A percentile compares a stretch with the other conserved stretches of the same genome.
Conservation (phyloP, 2,888 invertebrate species). For the Flexamia atlantica region DNA sequence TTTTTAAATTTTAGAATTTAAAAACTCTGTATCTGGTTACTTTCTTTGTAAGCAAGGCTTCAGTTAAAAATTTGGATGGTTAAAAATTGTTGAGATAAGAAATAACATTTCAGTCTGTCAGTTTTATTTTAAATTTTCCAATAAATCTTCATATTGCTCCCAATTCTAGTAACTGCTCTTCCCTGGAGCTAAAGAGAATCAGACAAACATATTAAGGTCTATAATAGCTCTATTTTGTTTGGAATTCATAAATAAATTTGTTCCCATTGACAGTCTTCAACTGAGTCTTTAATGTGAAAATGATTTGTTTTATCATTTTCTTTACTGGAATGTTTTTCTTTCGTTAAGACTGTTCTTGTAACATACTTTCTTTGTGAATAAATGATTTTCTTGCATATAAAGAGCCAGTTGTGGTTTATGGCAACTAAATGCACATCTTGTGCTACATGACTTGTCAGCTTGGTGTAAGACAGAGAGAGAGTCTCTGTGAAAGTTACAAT, state of each 20-base stretch:
- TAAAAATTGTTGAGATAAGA: too few species aligned
- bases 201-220: background rate
- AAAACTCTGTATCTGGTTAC: too few species aligned
- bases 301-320: background rate
- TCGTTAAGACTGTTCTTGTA: too few species aligned
- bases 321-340: too few species aligned
- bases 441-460: background rate
- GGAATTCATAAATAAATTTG: background rate
- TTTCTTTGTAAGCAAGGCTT: too few species aligned
- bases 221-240: constrained; percentile 13
- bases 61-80: too few species aligned
- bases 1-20: too few species aligned
- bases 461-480: background rate
- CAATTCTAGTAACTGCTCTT: background rate
- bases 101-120: too few species aligned
- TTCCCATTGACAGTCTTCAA: background rate
- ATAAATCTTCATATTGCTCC: too few species aligned
- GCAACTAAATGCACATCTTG: background rate
- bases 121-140: too few species aligned
- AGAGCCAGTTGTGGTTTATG: background rate
- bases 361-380: too few species aligned
- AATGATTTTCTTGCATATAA: background rate
- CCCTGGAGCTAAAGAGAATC: background rate
- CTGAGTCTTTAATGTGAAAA: constrained; percentile 3
- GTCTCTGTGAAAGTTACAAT: background rate